Conservation (phyloP, 2,113 vertebrate genomes). For the Eulemur macaco region DNA sequence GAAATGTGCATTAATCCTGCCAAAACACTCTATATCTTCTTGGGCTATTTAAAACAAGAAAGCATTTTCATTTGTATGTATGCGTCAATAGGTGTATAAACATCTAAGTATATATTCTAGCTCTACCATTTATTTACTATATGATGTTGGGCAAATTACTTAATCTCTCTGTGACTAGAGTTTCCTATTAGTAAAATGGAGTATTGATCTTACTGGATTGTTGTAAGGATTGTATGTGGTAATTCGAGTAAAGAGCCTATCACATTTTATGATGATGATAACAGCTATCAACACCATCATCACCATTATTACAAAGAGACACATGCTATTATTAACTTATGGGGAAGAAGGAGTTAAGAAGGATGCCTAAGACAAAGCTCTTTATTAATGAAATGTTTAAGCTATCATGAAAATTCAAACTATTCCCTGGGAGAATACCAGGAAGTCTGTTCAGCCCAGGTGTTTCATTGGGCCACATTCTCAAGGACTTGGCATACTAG, state of each 20-base stretch:
- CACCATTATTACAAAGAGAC: neutral
- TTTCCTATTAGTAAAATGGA: slow-evolving; percentile 2
- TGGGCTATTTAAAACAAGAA: slow-evolving; percentile 7
- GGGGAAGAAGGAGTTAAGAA: neutral
- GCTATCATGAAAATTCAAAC: neutral
- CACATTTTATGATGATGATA: neutral
- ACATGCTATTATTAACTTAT: neutral
- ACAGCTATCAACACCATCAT: neutral
- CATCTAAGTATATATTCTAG: neutral
- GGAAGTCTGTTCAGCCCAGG: neutral
- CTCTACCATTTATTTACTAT: neutral
- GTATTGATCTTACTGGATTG: neutral
- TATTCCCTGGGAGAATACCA: neutral
- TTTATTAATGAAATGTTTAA: neutral
- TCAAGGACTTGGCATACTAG: neutral
- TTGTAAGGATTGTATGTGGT: neutral
- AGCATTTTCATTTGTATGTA: neutral
- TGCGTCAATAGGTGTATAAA: neutral
- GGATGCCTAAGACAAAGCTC: neutral
- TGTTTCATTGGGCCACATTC: neutral
- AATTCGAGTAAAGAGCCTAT: neutral
- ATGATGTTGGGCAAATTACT: neutral
- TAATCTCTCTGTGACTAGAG: neutral
- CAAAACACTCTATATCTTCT: neutral
- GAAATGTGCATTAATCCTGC: neutral